Base-by-base conservation (phyloP, 2,888 invertebrate genomes). In the Melieria picta region DNA sequence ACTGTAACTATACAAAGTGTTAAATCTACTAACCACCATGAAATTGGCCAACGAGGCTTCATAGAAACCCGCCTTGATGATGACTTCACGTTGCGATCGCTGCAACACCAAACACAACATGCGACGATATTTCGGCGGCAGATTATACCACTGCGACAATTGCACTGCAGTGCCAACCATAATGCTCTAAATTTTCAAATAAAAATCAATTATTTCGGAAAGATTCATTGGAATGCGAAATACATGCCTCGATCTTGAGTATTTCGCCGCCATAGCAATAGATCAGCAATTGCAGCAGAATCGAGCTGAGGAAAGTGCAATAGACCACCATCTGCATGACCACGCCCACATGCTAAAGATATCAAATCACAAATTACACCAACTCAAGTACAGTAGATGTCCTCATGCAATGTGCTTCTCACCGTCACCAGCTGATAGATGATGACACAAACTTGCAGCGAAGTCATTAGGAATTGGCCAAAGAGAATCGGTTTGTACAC, bases 211-310 rank as follows among this genome's bases (percentile, higher is more conserved):
- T 11, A 43, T 56, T 65, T 63, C 50, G 46, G 66, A 47, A 10
- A 42, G 11, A 50, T 43, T 42, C 43, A 58, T 43, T 6, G 30
- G 65, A 56, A 50, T 52, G 48, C 16, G 45, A 11, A 9, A 60
- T 50, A 13, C 77, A 50, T 74, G 78, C 85, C 81, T 86, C 86
- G 5, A 77, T 72, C 77, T 82, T 84, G 6, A 85, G 77, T 16
- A 86, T 82, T 69, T 85, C 86, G 0, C 85, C 85, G 13, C 85
- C 85, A 65, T 85, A 85, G 64, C 86, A 86, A 66, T 86, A 85
- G 10, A 85, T 82, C 30, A 85, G 79, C 5, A 85, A 76, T 73
- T 85, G 85, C 72, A 86, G 63, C 78, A 86, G 75, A 48, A 85
- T 84, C 4, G 84, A 80, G 4, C 72, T 70, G 4, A 85, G 76